Base-by-base conservation (phyloP, 2,888 invertebrate species). In the Ichneumon xanthorius region DNA sequence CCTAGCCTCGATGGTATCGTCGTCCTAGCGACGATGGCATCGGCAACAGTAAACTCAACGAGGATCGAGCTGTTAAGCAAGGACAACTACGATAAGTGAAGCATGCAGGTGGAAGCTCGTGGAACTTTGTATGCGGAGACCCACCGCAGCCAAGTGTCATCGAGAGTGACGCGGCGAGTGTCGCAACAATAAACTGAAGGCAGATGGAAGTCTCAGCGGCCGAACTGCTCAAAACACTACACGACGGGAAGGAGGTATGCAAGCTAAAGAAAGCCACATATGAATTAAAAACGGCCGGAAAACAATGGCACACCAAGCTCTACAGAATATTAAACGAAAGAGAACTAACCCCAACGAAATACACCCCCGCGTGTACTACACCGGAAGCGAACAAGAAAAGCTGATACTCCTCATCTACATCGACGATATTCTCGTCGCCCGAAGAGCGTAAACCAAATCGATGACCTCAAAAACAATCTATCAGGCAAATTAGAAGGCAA, bases 251-350 rank as follows among this genome's bases (percentile, higher is more conserved):
- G n/a, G 65, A 83, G 40, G 88, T 88, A 0, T 88, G 87, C 72
- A 30, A 30, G 22, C 72, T 89, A 11, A 72, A 72, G 3, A 88
- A 84, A 72, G 78, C 88, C 0, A 71, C 89, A 2, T 89, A 89
- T 53, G 88, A 85, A 4, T 76, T 88, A 16, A 76, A 71, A 26
- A 87, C 88, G 58, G 86, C 87, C 6, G 88, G 87, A 26, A 72
- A 86, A 58, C 79, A 55, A 6, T 89, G 89, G 88, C 63, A 87
- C 48, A 11, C 22, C 7, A 86, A 77, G 40, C 53, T 88, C 9
- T 26, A 78, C 11, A 16, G 33, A 0, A 58, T 26, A 0, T 30
- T 88, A 9, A 71, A 19, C 7, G 65, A 76, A 9, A 11, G 37
- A 19, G 80, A 63, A 16, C 77, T 85, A 2, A 45, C 7, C 2